Evolutionary conservation across 2,113 vertebrate species (phyloP), one percentile per base, ranked within the genome.

Genomic region (Pampusana beccarii): DNA sequence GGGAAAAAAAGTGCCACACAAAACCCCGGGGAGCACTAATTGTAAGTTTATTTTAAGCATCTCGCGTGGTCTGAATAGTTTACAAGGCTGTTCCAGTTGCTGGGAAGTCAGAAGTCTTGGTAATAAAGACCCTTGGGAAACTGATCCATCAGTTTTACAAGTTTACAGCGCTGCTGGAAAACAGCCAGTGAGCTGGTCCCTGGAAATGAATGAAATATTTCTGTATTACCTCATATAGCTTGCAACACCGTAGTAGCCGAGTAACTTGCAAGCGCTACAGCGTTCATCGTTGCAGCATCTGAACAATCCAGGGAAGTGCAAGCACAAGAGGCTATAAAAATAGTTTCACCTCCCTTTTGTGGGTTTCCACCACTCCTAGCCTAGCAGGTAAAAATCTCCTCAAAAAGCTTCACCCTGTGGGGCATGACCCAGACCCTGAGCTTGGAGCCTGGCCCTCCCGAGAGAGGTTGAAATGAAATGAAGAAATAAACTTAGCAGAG

Each of bases 151-250:
- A 69, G 74, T 92, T 95, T 90, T 94, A 92, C 80, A 85, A 92
- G 84, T 92, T 94, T 93, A 91, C 82, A 86, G 94, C 1, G 5
- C 62, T 90, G 50, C 62, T 96, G 94, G 94, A 96, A 65, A 86
- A 70, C 33, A 38, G 73, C 96, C 94, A 95, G 86, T 0, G 13
- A 93, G 46, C 40, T 58, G 54, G 90, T 70, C 87, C 71, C 82
- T 94, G 74, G 82, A 93, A 97, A 94, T 93, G 87, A 95, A 96
- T 90, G 80, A 80, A 87, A 86, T 95, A 88, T 93, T 90, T 96
- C 74, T 77, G 57, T 85, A 87, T 96, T 93, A 90, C 85, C 88
- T 97, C 94, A 91, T 72, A 80, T 87, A 90, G 77, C 40, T 95
- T 81, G 89, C 90, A 89, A 79, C 80, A 87, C 84, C 2, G 0